Evolutionary conservation across 2,113 vertebrate species (phyloP).

Genomic region (Eurystomus gularis): DNA sequence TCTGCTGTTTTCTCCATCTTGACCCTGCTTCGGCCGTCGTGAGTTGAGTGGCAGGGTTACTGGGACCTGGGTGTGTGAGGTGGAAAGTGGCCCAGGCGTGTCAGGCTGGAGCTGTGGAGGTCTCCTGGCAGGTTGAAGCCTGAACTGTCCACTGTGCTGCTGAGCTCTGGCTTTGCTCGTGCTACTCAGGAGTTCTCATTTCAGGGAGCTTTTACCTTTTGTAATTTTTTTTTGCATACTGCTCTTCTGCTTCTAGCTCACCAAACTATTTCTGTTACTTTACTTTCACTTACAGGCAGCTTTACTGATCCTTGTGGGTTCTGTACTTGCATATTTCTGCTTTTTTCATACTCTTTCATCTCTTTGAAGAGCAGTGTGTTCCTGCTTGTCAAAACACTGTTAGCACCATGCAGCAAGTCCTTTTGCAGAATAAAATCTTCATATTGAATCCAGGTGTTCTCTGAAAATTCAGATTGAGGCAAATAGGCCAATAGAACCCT

Average conservation of each 20-base stretch:
- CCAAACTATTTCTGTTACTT: neutral
- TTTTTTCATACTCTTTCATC: neutral
- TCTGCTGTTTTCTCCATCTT: neutral
- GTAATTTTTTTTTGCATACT: neutral
- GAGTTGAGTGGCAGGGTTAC: neutral
- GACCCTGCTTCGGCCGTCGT: rapidly evolving
- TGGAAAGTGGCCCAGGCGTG: rapidly evolving
- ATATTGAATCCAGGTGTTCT: slow-evolving; percentile 34
- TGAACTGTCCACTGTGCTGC: rapidly evolving
- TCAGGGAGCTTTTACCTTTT: neutral
- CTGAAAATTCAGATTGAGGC: neutral
- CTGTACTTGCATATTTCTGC: neutral
- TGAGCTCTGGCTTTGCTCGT: neutral
- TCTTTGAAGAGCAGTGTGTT: neutral
- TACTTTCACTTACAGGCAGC: neutral
- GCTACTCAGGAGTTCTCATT: neutral
- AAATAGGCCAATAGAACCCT: neutral
- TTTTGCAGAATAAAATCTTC: neutral
- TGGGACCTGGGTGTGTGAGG: neutral
- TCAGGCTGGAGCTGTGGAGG: rapidly evolving
- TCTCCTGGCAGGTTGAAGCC: neutral
- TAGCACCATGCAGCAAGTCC: neutral
- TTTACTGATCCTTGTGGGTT: neutral
- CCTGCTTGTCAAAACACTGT: neutral
- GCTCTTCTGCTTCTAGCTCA: neutral